These are phyloP conservation scores for Geophilus truncorum DNA, from an alignment of 2,888 invertebrate genomes.

Conservation along the genomic window DNA sequence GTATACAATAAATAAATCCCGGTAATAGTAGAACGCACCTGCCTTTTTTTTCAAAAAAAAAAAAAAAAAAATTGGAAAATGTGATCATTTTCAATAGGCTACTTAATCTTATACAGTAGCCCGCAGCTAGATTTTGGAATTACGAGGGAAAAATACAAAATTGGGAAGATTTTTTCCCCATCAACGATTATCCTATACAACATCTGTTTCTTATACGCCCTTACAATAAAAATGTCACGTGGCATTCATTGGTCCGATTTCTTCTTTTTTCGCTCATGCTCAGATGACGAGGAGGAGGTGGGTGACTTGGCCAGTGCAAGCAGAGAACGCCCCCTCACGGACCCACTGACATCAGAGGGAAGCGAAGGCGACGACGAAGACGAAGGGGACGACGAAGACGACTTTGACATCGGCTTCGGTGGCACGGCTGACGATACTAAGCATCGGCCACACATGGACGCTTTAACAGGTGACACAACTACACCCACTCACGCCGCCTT, in stretches of 20 bases:
- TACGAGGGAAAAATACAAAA: background rate
- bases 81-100: background rate
- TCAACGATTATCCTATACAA: background rate
- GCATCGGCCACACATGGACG: constrained; percentile 25
- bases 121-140: background rate
- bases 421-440: background rate
- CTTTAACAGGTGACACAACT: constrained; percentile 1
- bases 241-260: background rate
- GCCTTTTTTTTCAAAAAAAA: background rate
- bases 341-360: constrained; percentile 25
- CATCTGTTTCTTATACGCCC: background rate
- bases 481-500: constrained; percentile 26
- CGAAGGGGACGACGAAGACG: constrained; percentile 31
- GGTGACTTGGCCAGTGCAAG: constrained; percentile 11
- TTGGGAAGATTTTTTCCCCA: background rate
- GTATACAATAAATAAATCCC: background rate
- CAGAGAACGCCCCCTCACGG: constrained; percentile 8
- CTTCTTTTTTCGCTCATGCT: background rate
- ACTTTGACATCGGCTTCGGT: background rate
- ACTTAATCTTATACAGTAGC: background rate
- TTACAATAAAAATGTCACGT: background rate
- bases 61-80: background rate
- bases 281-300: constrained; percentile 31
- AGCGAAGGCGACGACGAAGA: constrained; percentile 32
- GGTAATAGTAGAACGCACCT: background rate